Evolutionary conservation across 2,888 invertebrate species (phyloP).

Genomic region (Aporophyla nigra): DNA sequence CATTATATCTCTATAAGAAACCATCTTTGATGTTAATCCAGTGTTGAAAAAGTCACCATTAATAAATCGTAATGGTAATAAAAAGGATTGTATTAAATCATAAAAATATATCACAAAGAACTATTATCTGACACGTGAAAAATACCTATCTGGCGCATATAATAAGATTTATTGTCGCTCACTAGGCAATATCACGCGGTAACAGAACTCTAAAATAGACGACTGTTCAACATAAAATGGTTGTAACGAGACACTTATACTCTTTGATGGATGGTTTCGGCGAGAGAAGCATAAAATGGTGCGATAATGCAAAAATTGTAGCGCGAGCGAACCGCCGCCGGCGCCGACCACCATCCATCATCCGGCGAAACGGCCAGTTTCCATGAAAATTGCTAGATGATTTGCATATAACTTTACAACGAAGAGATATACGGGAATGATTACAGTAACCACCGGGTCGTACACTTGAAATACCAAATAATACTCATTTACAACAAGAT

Average conservation of each 20-base stretch:
- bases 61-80: constrained; percentile 79
- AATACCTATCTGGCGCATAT: constrained; percentile 81
- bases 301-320: constrained; percentile 78
- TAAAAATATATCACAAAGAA: constrained; percentile 77
- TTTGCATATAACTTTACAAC: constrained; percentile 75
- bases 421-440: constrained; percentile 70
- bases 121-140: constrained; percentile 80
- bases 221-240: constrained; percentile 72
- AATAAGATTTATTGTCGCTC: constrained; percentile 76
- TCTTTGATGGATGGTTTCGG: constrained; percentile 75
- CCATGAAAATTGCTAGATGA: constrained; percentile 78
- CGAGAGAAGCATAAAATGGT: constrained; percentile 76
- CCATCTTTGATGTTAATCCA: constrained; percentile 80
- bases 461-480: constrained; percentile 63
- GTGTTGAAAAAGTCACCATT: constrained; percentile 81
- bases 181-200: constrained; percentile 69
- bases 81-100: constrained; percentile 81
- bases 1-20: constrained; percentile 49
- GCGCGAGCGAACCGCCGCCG: constrained; percentile 67
- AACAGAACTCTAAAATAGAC: constrained; percentile 72
- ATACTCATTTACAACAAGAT: constrained; percentile 66
- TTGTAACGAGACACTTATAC: constrained; percentile 66
- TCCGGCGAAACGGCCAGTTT: constrained; percentile 71
- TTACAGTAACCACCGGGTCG: constrained; percentile 66
- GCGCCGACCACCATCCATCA: constrained; percentile 76